Conservation (phyloP, 2,797 vertebrate species). For the Sebastes hubbsi region DNA sequence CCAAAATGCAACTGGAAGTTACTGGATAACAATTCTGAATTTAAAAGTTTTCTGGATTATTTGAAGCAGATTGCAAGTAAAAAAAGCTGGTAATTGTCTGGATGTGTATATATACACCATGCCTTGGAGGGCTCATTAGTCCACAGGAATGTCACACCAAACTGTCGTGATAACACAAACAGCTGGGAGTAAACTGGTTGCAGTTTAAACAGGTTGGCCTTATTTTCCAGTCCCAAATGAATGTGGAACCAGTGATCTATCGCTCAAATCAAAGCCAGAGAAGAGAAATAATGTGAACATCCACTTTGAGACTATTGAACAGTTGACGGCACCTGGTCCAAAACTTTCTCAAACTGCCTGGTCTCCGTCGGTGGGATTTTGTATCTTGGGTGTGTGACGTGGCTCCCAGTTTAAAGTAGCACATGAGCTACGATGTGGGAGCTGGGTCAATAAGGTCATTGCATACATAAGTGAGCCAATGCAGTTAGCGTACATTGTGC, state of each 20-base stretch:
- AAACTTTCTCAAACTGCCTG: constrained; percentile 10
- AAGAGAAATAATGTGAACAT: background rate
- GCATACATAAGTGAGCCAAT: constrained; percentile 64
- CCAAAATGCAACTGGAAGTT: constrained; percentile 44
- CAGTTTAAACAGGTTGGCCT: constrained; percentile 31
- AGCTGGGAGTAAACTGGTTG: constrained; percentile 12
- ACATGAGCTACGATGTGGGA: constrained; percentile 4
- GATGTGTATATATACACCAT: constrained; percentile 9
- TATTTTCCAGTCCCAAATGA: constrained; percentile 43
- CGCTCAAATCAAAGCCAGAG: constrained; percentile 10
- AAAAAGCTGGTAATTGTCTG: constrained; percentile 17
- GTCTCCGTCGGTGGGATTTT: constrained; percentile 22
- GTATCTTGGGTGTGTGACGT: background rate
- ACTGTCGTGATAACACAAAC: constrained; percentile 18
- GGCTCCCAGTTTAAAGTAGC: constrained; percentile 3
- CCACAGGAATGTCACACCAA: constrained; percentile 25
- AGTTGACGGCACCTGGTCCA: constrained; percentile 3
- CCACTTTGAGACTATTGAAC: constrained; percentile 4
- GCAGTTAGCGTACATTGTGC: constrained; percentile 44
- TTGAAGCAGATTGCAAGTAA: background rate
- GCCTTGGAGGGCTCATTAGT: constrained; percentile 39
- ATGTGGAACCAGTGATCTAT: constrained; percentile 20
- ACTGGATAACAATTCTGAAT: constrained; percentile 11
- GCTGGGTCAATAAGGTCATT: constrained; percentile 15
- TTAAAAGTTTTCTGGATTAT: background rate